Conservation (phyloP, 2,113 vertebrate genomes). For the Mus spicilegus region DNA sequence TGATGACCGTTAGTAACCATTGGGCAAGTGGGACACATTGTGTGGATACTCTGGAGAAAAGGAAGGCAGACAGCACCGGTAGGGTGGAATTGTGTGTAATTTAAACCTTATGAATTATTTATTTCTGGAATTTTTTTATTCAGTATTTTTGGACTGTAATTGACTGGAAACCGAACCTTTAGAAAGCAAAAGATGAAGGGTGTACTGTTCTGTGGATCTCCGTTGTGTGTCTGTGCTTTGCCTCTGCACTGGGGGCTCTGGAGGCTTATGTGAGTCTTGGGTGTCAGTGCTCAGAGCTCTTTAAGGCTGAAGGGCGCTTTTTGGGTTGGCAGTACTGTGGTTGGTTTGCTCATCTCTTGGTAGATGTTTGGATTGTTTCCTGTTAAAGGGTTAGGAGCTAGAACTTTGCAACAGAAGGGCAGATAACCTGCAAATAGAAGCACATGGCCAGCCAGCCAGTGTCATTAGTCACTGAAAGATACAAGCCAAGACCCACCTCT, state of each 20-base stretch:
- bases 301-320: neutral
- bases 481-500: neutral
- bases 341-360: neutral
- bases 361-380: slow-evolving; percentile 18
- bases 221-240: neutral
- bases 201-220: too few relatives aligned
- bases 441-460: neutral
- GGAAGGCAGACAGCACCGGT: too few relatives aligned
- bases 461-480: neutral
- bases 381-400: neutral
- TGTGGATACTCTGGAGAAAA: neutral
- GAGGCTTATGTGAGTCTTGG: fast-evolving
- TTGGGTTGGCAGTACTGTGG: neutral
- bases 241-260: neutral
- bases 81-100: neutral
- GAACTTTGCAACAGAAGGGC: neutral
- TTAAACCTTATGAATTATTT: neutral
- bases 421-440: neutral
- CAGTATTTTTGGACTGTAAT: neutral
- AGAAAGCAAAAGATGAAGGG: neutral
- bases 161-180: neutral
- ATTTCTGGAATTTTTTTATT: neutral
- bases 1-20: too few relatives aligned
- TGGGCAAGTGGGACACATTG: neutral
- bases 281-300: fast-evolving